Base-by-base conservation (phyloP, 2,888 invertebrate species). In the Ectropis crepuscularia region DNA sequence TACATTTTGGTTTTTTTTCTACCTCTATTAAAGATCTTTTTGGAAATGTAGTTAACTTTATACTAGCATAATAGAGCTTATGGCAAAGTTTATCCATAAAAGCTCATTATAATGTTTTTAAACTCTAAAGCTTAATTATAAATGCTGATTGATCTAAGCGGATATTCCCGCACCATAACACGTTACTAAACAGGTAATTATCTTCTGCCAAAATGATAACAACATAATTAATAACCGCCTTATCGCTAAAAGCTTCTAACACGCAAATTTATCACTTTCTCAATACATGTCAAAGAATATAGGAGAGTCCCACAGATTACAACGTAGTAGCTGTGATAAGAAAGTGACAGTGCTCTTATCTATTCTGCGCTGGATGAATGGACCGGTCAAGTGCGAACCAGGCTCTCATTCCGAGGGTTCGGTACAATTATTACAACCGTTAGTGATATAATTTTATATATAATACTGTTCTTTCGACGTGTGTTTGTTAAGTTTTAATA, bases 221-320 rank as follows among this genome's bases (percentile, higher is more conserved):
- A 63, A 38, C 36, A 11, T 59, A 51, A 64, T 64, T 60, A 64
- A 64, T 64, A 60, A 64, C 60, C 37, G 47, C 37, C 16, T 59
- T 59, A 60, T 66, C 55, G 59, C 12, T 63, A 60, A 66, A 63
- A 66, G 63, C 49, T 57, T 53, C 62, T 66, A 66, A 66, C 59
- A 49, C 28, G 12, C 16, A 6, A 55, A 66, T 66, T 53, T 43
- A 66, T 66, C 66, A 63, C 66, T 66, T 62, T 66, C 66, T 62
- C 65, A 55, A 55, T 59, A 51, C 46, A 12, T 57, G 60, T 51
- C 51, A 43, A 43, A 16, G 16, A 51, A 36, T 49, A 41, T 41
- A 41, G 41, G 43, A 43, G n/a, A 48, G 43, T 9, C 11, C 37
- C 43, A 37, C 48, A 49, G 53, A 54, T 11, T 50, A 37, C 6